Percentiles rank a stretch among this genome's conserved stretches.
These are phyloP conservation scores for Bimastos eiseni DNA, from an alignment of 2,888 invertebrate species.

Conservation along the genomic window DNA sequence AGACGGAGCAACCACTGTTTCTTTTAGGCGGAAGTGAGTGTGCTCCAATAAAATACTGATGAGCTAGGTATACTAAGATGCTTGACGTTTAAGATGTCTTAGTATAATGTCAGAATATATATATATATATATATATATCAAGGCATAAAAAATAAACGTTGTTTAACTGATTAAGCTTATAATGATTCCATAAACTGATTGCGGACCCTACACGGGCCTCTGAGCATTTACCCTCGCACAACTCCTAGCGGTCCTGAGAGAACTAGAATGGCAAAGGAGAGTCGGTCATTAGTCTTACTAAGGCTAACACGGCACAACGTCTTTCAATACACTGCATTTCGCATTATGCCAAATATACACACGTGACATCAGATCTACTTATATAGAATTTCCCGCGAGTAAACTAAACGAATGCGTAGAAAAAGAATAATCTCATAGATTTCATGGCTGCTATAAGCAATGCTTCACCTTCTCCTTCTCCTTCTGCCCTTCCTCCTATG, in stretches of 20 bases:
- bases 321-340: neutral
- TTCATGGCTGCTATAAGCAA: neutral
- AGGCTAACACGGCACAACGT: neutral
- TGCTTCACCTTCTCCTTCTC: neutral
- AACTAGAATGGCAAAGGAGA: neutral
- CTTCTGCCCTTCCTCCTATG: neutral
- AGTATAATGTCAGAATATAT: too few species aligned
- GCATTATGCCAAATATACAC: conserved; percentile 9
- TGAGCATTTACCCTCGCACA: too few species aligned
- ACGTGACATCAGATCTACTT: neutral
- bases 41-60: too few species aligned
- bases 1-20: too few species aligned
- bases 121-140: too few species aligned
- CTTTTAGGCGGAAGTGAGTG: too few species aligned
- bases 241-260: neutral
- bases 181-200: too few species aligned
- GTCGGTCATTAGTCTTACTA: neutral
- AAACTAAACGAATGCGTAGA: conserved; percentile 4
- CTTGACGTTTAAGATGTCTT: too few species aligned
- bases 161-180: too few species aligned
- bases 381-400: neutral
- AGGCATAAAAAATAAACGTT: too few species aligned
- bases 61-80: too few species aligned
- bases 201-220: too few species aligned
- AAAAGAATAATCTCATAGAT: neutral